Conservation (phyloP, 2,888 invertebrate genomes). For the Scaptomyza reducta region DNA sequence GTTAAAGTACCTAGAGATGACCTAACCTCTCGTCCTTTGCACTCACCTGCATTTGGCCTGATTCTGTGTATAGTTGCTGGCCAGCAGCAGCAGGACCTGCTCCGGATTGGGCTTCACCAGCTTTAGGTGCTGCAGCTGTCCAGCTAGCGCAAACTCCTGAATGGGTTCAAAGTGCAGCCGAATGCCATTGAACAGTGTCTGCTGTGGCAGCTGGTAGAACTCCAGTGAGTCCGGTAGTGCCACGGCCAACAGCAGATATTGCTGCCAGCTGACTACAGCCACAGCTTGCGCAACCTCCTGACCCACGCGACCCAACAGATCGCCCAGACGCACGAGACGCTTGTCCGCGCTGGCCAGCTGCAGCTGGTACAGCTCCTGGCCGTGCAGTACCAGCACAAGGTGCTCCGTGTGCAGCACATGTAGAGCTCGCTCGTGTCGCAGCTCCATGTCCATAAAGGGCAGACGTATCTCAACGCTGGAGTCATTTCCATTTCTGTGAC, state of each 20-base stretch:
- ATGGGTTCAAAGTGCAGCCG: constrained; percentile 69
- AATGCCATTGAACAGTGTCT: constrained; percentile 44
- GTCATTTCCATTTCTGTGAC: constrained; percentile 47
- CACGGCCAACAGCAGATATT: constrained; percentile 72
- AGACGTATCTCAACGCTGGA: constrained; percentile 71
- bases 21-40: no score
- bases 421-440: constrained; percentile 65
- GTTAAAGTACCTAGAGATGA: no score
- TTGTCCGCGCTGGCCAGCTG: constrained; percentile 67
- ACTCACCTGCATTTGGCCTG: constrained; percentile 65
- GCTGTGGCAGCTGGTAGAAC: constrained; percentile 75
- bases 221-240: constrained; percentile 74
- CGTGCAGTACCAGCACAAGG: constrained; percentile 76
- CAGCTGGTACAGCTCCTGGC: constrained; percentile 75
- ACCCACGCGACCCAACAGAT: constrained; percentile 64
- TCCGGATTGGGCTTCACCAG: constrained; percentile 62
- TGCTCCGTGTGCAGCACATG: constrained; percentile 72
- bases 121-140: constrained; percentile 66
- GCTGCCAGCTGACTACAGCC: constrained; percentile 74
- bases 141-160: constrained; percentile 75
- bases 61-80: constrained; percentile 64
- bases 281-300: constrained; percentile 58
- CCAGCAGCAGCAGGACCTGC: constrained; percentile 69
- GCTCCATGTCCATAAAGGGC: constrained; percentile 80
- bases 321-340: constrained; percentile 71